Conservation (phyloP, 2,888 invertebrate species). For the Ethmia dodecea region DNA sequence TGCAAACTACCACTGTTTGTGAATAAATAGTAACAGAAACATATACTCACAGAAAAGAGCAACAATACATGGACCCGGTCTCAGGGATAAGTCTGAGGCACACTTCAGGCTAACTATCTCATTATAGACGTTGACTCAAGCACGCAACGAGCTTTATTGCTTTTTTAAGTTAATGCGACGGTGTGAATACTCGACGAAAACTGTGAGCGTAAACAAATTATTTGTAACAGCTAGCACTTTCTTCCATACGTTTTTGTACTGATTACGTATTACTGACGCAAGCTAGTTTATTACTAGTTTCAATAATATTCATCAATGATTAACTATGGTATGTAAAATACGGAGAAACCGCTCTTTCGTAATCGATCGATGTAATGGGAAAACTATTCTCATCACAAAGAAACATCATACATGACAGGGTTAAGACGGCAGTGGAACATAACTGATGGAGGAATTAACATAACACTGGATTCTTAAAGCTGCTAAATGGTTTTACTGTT, state of each 20-base stretch:
- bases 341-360: slow-evolving; percentile 62
- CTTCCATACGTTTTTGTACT: slow-evolving; percentile 11
- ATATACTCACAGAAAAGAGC: slow-evolving; percentile 72
- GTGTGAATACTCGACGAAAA: slow-evolving; percentile 25
- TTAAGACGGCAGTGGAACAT: slow-evolving; percentile 20
- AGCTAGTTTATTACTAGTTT: slow-evolving; percentile 22
- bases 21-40: neutral
- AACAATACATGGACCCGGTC: slow-evolving; percentile 75
- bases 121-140: slow-evolving; percentile 29
- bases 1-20: neutral
- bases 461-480: slow-evolving; percentile 30
- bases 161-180: slow-evolving; percentile 33
- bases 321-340: too few relatives aligned
- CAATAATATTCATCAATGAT: too few relatives aligned
- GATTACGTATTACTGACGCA: slow-evolving; percentile 19
- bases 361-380: slow-evolving; percentile 65
- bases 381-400: slow-evolving; percentile 71
- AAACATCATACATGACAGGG: slow-evolving; percentile 37
- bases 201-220: slow-evolving; percentile 47
- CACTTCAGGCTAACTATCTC: slow-evolving; percentile 37
- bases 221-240: slow-evolving; percentile 37
- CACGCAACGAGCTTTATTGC: slow-evolving; percentile 29
- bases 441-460: slow-evolving; percentile 21
- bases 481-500: slow-evolving; percentile 25
- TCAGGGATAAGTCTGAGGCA: slow-evolving; percentile 38